These are phyloP conservation scores for Synchiropus splendidus DNA, from an alignment of 2,113 vertebrate genomes.

Conservation along the genomic window DNA sequence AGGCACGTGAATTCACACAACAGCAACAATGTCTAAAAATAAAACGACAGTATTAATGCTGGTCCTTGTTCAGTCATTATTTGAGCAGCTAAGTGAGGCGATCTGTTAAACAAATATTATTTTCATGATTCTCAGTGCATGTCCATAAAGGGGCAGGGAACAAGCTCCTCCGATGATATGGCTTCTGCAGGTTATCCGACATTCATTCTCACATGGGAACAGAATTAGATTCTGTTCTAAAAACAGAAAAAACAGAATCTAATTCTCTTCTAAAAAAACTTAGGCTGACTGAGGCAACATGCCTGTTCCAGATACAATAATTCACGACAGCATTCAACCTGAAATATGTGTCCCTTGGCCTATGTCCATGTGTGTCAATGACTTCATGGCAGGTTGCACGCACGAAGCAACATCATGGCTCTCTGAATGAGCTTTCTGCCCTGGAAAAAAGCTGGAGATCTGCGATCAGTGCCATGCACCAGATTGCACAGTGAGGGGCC, in stretches of 20 bases:
- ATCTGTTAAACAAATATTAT: not conserved
- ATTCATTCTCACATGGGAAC: too few relatives aligned
- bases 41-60: not conserved
- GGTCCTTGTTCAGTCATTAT: too few relatives aligned
- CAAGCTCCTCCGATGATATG: too few relatives aligned
- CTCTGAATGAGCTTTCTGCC: constrained; percentile 17
- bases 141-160: too few relatives aligned
- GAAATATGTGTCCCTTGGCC: not conserved
- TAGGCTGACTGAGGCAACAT: too few relatives aligned
- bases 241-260: too few relatives aligned
- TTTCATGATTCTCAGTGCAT: constrained; percentile 6
- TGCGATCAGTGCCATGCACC: constrained; percentile 64
- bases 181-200: constrained; percentile 46
- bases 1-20: constrained; percentile 18
- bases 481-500: constrained; percentile 56
- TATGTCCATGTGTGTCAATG: not conserved
- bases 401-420: constrained; percentile 12
- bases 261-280: too few relatives aligned
- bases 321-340: too few relatives aligned
- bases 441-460: constrained; percentile 19
- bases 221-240: too few relatives aligned
- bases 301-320: too few relatives aligned
- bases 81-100: too few relatives aligned
- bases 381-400: not conserved
- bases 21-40: not conserved